These are phyloP conservation scores for Amitus sp. DNA, from an alignment of 2,888 invertebrate species.

Conservation along the genomic window DNA sequence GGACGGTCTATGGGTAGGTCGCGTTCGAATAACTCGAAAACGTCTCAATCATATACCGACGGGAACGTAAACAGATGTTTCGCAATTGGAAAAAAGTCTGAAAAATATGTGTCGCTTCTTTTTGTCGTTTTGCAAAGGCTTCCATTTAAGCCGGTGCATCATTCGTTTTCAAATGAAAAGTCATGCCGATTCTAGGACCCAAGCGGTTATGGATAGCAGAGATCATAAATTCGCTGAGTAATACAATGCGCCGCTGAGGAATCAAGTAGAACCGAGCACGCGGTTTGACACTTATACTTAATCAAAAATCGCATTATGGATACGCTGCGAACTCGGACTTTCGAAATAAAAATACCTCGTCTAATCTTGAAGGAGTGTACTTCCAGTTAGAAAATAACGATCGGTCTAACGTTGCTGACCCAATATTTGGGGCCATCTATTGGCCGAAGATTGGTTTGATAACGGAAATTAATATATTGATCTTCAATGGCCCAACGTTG, in stretches of 20 bases:
- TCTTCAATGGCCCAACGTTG: too few relatives aligned
- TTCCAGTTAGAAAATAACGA: too few relatives aligned
- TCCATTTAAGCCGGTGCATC: conserved; percentile 3
- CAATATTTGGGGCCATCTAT: too few relatives aligned
- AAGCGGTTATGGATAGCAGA: conserved; percentile 4
- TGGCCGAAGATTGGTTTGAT: too few relatives aligned
- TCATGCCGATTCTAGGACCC: conserved; percentile 9
- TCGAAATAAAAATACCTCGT: not conserved
- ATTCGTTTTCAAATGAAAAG: conserved; percentile 8
- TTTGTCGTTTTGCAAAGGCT: not conserved
- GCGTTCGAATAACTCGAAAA: not conserved
- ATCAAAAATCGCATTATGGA: conserved; percentile 7
- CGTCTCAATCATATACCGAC: not conserved
- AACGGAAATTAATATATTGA: too few relatives aligned
- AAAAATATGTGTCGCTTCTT: not conserved
- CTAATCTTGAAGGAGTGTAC: too few relatives aligned
- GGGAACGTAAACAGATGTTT: not conserved
- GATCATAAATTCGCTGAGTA: conserved; percentile 3
- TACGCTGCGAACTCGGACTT: not conserved
- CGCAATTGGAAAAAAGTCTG: not conserved
- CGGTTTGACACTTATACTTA: conserved; percentile 1
- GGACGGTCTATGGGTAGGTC: too few relatives aligned
- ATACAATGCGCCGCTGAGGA: not conserved
- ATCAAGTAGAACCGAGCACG: not conserved
- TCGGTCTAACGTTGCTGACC: too few relatives aligned